A percentile compares a stretch with the other conserved stretches of the same genome.
phyloP scores from a whole-genome alignment of 2,113 vertebrate genomes.

The Trogon melanurus region DNA sequence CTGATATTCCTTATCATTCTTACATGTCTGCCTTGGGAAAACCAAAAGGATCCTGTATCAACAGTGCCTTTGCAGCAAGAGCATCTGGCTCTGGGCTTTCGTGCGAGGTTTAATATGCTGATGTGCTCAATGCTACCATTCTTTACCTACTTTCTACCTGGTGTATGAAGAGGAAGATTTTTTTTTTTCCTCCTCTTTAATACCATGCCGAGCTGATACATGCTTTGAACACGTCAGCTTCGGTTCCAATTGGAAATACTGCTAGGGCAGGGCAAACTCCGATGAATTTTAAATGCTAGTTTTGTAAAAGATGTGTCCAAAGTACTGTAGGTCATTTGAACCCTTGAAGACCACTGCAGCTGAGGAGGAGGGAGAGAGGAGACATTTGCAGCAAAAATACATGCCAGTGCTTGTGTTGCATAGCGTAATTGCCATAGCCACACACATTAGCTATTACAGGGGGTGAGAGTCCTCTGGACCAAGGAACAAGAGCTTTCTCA shows the following conservation, averaged over 20 bases:
- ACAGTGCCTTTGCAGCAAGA: background rate
- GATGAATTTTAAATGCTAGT: background rate
- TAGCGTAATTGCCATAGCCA: background rate
- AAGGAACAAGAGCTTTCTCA: background rate
- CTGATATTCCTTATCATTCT: background rate
- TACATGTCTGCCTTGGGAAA: background rate
- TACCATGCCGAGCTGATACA: background rate
- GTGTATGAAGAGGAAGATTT: background rate
- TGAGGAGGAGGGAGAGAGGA: background rate
- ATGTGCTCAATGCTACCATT: background rate
- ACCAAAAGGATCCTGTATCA: background rate
- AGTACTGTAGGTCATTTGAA: background rate
- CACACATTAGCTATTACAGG: background rate
- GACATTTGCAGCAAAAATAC: background rate
- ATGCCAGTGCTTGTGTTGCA: background rate
- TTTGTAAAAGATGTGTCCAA: background rate
- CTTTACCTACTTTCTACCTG: background rate
- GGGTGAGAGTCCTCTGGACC: background rate
- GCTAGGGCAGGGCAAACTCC: background rate
- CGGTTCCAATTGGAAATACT: background rate
- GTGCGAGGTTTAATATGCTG: background rate
- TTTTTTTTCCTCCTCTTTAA: background rate
- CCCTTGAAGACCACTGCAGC: background rate
- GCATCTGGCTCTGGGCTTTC: background rate
- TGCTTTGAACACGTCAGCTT: background rate